phyloP scores from a whole-genome alignment of 2,888 invertebrate genomes.

The Biston stratarius region DNA sequence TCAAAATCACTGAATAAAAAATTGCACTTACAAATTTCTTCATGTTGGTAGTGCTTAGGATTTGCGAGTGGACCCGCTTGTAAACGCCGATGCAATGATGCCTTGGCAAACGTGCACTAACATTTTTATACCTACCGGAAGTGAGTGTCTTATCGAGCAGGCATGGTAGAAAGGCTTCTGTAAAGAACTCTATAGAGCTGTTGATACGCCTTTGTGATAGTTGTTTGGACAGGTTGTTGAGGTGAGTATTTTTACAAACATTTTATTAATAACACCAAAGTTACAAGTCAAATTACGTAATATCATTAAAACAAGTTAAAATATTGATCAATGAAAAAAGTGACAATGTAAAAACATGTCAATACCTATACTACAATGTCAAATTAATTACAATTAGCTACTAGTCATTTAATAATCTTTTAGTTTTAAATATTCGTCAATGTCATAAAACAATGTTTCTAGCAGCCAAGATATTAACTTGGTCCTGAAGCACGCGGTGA shows the following conservation, averaged over 20 bases:
- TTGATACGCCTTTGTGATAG: conserved; percentile 43
- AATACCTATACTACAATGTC: too few species aligned
- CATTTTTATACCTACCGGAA: conserved; percentile 82
- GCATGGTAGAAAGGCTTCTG: conserved; percentile 71
- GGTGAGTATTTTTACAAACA: neutral
- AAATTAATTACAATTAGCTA: too few species aligned
- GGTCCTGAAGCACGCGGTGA: too few species aligned
- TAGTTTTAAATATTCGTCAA: too few species aligned
- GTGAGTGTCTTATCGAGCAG: conserved; percentile 69
- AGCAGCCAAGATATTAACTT: too few species aligned
- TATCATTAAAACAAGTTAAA: too few species aligned
- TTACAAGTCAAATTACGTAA: too few species aligned
- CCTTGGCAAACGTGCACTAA: conserved; percentile 67
- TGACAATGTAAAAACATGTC: too few species aligned
- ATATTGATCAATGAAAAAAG: too few species aligned
- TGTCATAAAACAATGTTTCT: too few species aligned
- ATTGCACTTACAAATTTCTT: conserved; percentile 78
- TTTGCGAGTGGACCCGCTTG: conserved; percentile 56
- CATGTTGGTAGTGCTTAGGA: conserved; percentile 72
- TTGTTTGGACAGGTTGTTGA: conserved; percentile 3
- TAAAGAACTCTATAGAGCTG: conserved; percentile 60
- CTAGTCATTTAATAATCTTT: too few species aligned
- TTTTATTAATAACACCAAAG: too few species aligned
- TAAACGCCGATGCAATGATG: conserved; percentile 68
- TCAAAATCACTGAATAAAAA: conserved; percentile 29